Base-by-base conservation (phyloP, 2,888 invertebrate genomes). In the Nasonovia ribisnigri region DNA sequence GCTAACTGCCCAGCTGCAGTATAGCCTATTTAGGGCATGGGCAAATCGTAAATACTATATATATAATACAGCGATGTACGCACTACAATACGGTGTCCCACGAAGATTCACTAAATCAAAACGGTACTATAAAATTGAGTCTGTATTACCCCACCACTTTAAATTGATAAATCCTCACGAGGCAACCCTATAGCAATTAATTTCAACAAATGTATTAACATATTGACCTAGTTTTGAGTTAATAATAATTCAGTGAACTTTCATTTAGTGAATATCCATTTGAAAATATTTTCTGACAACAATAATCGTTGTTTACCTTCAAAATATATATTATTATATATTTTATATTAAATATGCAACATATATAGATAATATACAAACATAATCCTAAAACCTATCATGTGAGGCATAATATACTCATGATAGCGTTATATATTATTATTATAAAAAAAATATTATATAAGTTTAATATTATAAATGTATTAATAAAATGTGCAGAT, bases 151-250 rank as follows among this genome's bases (percentile, higher is more conserved):
- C 87, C 48, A 87, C 20, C 48, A n/a, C n/a, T 48, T 87, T 87
- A 87, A 87, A 51, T n/a, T 87, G 46, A 48, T 87, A 87, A 87
- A 87, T 51, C n/a, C 20, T 87, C 87, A 10, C 16, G n/a, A n/a
- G 43, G 29, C 46, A 86, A 77, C 86, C 87, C 87, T 87, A 87
- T 51, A 87, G 29, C n/a, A n/a, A n/a, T 87, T 87, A 48, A 87
- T 48, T 48, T 87, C 20, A 29, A 36, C 87, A 20, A n/a, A n/a
- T 24, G 16, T 51, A 87, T 87, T 48, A 87, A 46, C 29, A 87
- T 87, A 46, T 46, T 87, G 87, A 87, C 87, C 87, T 87, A 36
- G 87, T 48, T 87, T 87, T 87, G 48, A 48, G 48, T 87, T 77
- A 86, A 86, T 43, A 43, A 87, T 87, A 48, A 48, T 48, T 29